Conservation (phyloP, 2,113 vertebrate species). For the Chaetodon auriga region DNA sequence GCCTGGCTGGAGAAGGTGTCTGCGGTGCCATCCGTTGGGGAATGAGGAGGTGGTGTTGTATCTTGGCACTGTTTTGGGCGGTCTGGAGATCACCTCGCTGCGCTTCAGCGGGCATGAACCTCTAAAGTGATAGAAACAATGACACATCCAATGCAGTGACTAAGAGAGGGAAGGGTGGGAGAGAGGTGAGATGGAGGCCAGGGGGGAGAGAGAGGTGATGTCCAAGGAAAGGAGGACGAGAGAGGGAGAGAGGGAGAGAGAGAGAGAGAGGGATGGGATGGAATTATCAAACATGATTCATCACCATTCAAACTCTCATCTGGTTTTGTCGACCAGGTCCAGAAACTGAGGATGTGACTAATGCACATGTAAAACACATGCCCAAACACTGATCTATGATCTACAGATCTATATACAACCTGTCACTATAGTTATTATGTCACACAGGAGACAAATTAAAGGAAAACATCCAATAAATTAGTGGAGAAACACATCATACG, state of each 20-base stretch:
- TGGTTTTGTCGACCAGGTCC: constrained; percentile 16
- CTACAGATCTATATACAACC: neutral
- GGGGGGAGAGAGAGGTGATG: constrained; percentile 47
- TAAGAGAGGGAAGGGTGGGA: constrained; percentile 76
- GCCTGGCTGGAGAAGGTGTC: constrained; percentile 61
- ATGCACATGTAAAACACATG: constrained; percentile 20
- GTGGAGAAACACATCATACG: neutral
- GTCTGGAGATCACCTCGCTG: constrained; percentile 76
- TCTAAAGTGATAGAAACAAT: constrained; percentile 83
- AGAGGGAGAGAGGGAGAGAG: constrained; percentile 15
- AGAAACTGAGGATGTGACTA: constrained; percentile 22
- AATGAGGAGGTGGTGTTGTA: constrained; percentile 56
- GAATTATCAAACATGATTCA: constrained; percentile 67
- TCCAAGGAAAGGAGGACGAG: constrained; percentile 38
- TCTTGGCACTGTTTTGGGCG: constrained; percentile 78
- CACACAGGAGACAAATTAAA: neutral
- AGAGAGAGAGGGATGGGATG: constrained; percentile 29
- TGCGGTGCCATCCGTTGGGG: constrained; percentile 64
- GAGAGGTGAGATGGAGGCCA: constrained; percentile 72
- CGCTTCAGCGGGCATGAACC: constrained; percentile 83
- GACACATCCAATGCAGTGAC: constrained; percentile 84
- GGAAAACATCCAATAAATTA: neutral
- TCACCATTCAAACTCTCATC: constrained; percentile 33
- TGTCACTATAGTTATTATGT: neutral
- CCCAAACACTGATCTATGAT: neutral